Evolutionary conservation across 1,140 invertebrate genomes (phyloP), one percentile per base, ranked within the genome.

Genomic region (Araneus ventricosus): DNA sequence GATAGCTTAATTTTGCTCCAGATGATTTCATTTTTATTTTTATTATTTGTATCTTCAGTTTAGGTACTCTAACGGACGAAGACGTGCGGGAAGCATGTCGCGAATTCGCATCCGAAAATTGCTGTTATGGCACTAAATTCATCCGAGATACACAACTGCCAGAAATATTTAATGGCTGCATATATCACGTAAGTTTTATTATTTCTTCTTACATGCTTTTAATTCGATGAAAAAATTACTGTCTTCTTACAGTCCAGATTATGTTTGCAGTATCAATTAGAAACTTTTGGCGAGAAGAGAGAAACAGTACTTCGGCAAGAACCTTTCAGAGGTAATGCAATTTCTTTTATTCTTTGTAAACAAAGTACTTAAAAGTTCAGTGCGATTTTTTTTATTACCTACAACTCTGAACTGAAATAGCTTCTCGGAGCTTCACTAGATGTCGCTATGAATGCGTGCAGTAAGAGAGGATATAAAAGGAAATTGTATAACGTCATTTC

Each of bases 201-300:
- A 2, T 52, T 85, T 22, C 37, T 87, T n/a, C 20, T 17, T 52
- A 1, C 45, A 1, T 52, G 10, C 45, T 52, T 52, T 52, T 52
- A 2, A 2, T 52, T 52, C 10, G 45, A 52, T 80, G 20, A 80
- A 24, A 8, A 4, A 37, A 1, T 0, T 14, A 24, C 4, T 82
- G 10, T 52, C 22, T 24, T 82, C n/a, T 52, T 14, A 82, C 1
- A n/a, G 17, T 41, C 10, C 24, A n/a, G 1, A 22, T 82, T 20
- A 8, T 41, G 4, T 59, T 93, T 92, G 10, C 95, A 96, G 96
- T 96, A 96, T 93, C 95, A 96, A 37, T 94, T 96, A 88, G 96
- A 96, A 94, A 96, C 96, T 24, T 96, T 96, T 94, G 96, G 95
- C 14, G 96, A 96, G 94, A 96, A 96, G 52, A 94, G 96, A 27